Conservation (phyloP, 2,113 vertebrate species). For the Chaetorhynchus papuensis region DNA sequence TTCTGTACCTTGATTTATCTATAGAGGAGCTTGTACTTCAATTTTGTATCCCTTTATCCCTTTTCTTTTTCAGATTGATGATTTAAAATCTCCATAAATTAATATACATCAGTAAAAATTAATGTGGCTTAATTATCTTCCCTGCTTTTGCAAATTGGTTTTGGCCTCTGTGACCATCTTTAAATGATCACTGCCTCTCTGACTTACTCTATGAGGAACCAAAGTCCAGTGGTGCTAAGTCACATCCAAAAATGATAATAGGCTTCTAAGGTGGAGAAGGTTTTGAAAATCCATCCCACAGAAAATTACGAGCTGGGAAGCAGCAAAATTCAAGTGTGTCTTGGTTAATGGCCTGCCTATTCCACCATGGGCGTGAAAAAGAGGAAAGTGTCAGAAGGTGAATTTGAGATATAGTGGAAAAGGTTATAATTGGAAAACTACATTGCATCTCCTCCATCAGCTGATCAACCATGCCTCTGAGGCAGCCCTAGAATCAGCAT, state of each 20-base stretch:
- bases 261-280: not conserved
- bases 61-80: not conserved
- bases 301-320: not conserved
- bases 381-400: not conserved
- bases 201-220: not conserved
- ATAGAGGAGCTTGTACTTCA: not conserved
- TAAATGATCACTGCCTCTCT: not conserved
- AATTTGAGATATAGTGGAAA: not conserved
- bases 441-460: not conserved
- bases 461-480: not conserved
- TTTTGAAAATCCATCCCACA: not conserved
- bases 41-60: not conserved
- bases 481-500: not conserved
- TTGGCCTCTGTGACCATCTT: not conserved
- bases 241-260: not conserved
- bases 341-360: not conserved
- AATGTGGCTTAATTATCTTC: conserved; percentile 35
- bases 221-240: not conserved
- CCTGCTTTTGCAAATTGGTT: not conserved
- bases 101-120: conserved; percentile 19
- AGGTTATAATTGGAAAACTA: not conserved
- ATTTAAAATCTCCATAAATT: conserved; percentile 13
- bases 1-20: not conserved
- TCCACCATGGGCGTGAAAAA: not conserved
- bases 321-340: not conserved